Base-by-base conservation (phyloP, 2,888 invertebrate species). In the Marasmarcha lunaedactyla region DNA sequence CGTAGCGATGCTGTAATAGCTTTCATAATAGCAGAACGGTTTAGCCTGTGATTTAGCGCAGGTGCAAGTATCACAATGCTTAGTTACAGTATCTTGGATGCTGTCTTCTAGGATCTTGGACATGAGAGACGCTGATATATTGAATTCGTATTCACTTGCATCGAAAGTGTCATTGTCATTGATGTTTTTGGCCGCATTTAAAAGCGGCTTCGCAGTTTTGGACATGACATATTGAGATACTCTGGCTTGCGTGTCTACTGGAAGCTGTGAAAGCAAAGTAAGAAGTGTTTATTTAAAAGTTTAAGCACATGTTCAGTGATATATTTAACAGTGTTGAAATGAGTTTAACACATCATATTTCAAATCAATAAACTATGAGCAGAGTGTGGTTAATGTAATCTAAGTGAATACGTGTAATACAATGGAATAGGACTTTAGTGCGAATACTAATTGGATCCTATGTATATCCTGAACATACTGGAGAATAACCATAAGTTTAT, bases 61-160 rank as follows among this genome's bases (percentile, higher is more conserved):
- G 34, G 89, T 89, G 57, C 94, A 94, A 1, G 92, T 92, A 55
- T 91, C 90, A 71, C 94, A 94, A 60, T 94, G 94, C 66, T 92
- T 92, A 1, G 90, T 86, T 38, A 90, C 88, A 40, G 90, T 89
- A 48, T 94, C 94, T 44, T 91, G 89, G 52, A 94, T 94, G 44
- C 93, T 86, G 57, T 95, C 94, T 70, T 95, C 93, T 20, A 96
- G 83, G 45, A 95, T 93, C 84, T 95, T 95, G 1, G 95, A 94
- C 92, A 95, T 92, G 38, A 94, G 90, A 7, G 94, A 92, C 14
- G 95, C 94, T 2, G 95, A 95, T 10, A 90, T 87, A 55, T 91
- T 91, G 39, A 90, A 88, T 47, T 87, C 86, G 38, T 86, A 86
- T 59, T 87, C 86, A 47, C 86, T 87, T 33, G 86, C 77, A 41